Base-by-base conservation (phyloP, 1,140 invertebrate genomes). In the Meloidogyne chitwoodi region DNA sequence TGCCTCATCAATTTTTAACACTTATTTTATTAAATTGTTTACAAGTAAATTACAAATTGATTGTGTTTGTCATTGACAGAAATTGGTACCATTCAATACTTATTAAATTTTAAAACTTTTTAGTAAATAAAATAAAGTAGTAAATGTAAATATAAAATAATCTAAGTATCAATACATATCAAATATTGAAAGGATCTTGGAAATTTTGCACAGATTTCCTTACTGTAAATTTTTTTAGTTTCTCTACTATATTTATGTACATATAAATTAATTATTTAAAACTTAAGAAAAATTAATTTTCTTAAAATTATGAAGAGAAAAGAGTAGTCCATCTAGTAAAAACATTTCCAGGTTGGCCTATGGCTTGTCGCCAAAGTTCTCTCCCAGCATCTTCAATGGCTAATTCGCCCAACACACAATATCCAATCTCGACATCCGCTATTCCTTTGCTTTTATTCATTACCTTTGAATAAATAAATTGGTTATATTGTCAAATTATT, bases 351-450 rank as follows among this genome's bases (percentile, higher is more conserved):
- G 85, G 85, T 56, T 86, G 78, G 11, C 77, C 76, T 22, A 85
- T 29, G 1, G 79, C 79, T 74, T 86, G 77, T 63, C 68, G 79
- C 85, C 85, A 86, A 38, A 87, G 86, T 11, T 77, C 48, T n/a
- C 48, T 66, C 3, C 85, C 84, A 27, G 67, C 62, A 44, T 87
- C 85, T 19, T 73, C 56, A 16, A 64, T 64, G 22, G 84, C 85
- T 56, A 86, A 74, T 10, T 76, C 63, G n/a, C 85, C 85, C 5
- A 86, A 48, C 27, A 86, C 81, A n/a, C 73, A 77, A 68, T 86
- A 86, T 6, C 85, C 84, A 62, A 68, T 31, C 19, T 66, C 64
- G 29, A 75, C 48, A n/a, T 56, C 48, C 6, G n/a, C 5, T 56
- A 19, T 19, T 56, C 48, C n/a, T 56, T 19, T 56, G 5, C 48